Base-by-base conservation (phyloP, 2,113 vertebrate species). In the Morone chrysops region DNA sequence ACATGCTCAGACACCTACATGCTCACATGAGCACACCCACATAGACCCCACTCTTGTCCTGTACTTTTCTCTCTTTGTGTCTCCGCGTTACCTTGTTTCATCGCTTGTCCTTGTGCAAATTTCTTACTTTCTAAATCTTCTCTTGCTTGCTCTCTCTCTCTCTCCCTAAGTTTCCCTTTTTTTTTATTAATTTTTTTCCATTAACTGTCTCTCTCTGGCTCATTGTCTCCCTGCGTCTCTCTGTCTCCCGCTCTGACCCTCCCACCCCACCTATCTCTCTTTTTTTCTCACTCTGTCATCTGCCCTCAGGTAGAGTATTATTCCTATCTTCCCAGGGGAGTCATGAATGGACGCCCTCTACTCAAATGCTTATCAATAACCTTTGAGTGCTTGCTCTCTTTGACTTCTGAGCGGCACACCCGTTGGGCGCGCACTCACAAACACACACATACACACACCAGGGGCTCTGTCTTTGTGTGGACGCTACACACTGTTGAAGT, bases 351-450 rank as follows among this genome's bases (percentile, higher is more conserved):
- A 92, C 83, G 90, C 89, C 92, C 93, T 94, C 93, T 91, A 94
- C 93, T 93, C 93, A 93, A 96, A 94, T 87, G 91, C 93, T 95
- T 94, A 95, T 95, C 94, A 95, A 94, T 95, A 95, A 95, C 93
- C 94, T 95, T 94, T 93, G 94, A 95, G 93, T 92, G 91, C 92
- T 92, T 71, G 80, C 81, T 92, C 86, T 82, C 89, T 93, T 92
- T 92, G 90, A 91, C 81, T 92, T 92, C 89, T 85, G 73, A 89
- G 87, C 79, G 5, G 82, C 87, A 90, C 76, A 92, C 89, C 90
- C 87, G 76, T 84, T 75, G 90, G 87, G 83, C 80, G 80, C 53
- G 36, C 79, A 82, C 80, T 79, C 85, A 87, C 83, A 90, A 71
- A 90, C 80, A 83, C 57, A 59, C 3, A 57, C 77, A 67, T 43